Evolutionary conservation across 2,113 vertebrate genomes (phyloP).

Genomic region (Cynoglossus semilaevis): DNA sequence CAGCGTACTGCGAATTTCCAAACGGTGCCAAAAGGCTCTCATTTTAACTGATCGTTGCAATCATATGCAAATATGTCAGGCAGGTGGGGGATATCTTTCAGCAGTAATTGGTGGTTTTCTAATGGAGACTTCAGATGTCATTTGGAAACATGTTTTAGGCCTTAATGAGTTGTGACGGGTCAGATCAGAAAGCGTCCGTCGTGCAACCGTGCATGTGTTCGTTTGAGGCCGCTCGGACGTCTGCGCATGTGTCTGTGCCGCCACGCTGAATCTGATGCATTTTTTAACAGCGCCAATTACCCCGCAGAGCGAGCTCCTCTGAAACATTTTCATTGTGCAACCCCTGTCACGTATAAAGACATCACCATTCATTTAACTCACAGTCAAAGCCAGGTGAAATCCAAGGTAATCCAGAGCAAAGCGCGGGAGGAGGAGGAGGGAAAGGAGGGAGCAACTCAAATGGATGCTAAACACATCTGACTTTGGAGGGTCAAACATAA

Average conservation of each 20-base stretch:
- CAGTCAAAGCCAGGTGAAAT: conserved; percentile 65
- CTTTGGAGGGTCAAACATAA: conserved; percentile 62
- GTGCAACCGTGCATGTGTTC: conserved; percentile 33
- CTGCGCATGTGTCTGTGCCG: conserved; percentile 27
- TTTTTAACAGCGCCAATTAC: conserved; percentile 80
- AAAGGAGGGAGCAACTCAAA: conserved; percentile 44
- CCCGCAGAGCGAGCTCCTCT: conserved; percentile 73
- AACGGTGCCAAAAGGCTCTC: conserved; percentile 72
- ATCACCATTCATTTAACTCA: conserved; percentile 76
- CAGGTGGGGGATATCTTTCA: conserved; percentile 74
- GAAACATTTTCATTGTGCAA: conserved; percentile 80
- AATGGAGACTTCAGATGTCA: conserved; percentile 79
- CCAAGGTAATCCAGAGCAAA: conserved; percentile 57
- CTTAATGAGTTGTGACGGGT: conserved; percentile 79
- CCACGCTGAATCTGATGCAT: conserved; percentile 71
- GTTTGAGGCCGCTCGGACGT: conserved; percentile 13
- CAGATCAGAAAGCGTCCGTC: conserved; percentile 72
- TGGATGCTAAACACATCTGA: conserved; percentile 64
- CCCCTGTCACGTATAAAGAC: conserved; percentile 72
- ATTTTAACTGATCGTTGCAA: conserved; percentile 75
- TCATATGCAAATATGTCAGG: conserved; percentile 77
- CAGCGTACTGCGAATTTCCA: conserved; percentile 72
- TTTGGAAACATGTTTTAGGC: conserved; percentile 78
- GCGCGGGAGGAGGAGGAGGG: conserved; percentile 18
- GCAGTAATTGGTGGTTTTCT: conserved; percentile 77